Base-by-base conservation (phyloP, 2,797 vertebrate genomes). In the Lerista edwardsae region DNA sequence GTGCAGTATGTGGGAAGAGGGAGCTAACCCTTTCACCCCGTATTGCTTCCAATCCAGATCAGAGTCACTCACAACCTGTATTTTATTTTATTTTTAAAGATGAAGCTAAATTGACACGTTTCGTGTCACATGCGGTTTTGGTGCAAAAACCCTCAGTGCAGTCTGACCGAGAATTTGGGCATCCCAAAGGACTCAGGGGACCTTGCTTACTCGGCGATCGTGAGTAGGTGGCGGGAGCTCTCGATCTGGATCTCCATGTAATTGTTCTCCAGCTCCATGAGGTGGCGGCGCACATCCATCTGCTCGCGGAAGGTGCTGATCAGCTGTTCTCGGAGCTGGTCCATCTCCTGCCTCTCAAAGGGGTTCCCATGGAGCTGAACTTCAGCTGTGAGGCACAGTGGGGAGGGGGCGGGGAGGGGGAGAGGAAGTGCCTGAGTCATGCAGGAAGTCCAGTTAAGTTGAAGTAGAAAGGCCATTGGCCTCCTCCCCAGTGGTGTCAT, bases 201-300 rank as follows among this genome's bases (percentile, higher is more conserved):
- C 11, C 17, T 39, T 12, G 93, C 95, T 90, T 85, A 98, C 98
- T 97, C 95, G 11, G 97, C 93, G 3, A 98, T 97, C 86, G 96
- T 96, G 71, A 98, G 96, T 82, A 98, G 96, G 87, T 98, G 96
- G 83, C 96, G 97, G 88, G 98, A 97, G 9, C 97, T 97, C 89
- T 97, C 97, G 0, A 98, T 97, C 94, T 97, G 97, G 90, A 97
- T 96, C 86, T 97, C 97, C 97, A 97, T 96, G 94, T 96, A 94
- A 14, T 77, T 96, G 95, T 96, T 97, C 80, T 98, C 97, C 95
- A 98, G 96, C 90, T 97, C 97, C 95, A 98, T 97, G 82, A 98
- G 96, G 85, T 88, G 96, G 81, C 94, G 96, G n/a, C 95, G 94
- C 83, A 97, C 96, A 21, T 98, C 97, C 96, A 97, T 98, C 95